phyloP scores from a whole-genome alignment of 1,140 invertebrate genomes.

The Leptonema lineaticorne region DNA sequence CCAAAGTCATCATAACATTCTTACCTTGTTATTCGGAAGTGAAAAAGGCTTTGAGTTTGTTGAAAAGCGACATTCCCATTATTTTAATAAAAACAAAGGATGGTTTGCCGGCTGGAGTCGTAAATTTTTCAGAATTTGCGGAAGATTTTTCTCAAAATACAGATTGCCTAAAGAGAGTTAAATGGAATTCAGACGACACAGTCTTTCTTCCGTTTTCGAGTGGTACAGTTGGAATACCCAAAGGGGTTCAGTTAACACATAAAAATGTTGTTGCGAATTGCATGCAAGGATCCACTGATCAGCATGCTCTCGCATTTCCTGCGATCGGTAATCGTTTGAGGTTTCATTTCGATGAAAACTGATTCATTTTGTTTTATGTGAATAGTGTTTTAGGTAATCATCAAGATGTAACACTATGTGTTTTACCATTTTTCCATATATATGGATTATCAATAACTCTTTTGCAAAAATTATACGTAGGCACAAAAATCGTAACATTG shows the following conservation, averaged over 20 bases:
- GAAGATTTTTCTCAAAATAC: slow-evolving; percentile 52
- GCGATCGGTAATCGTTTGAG: slow-evolving; percentile 45
- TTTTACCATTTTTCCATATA: slow-evolving; percentile 85
- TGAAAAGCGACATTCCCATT: slow-evolving; percentile 56
- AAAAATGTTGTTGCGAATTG: slow-evolving; percentile 61
- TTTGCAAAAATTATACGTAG: slow-evolving; percentile 60
- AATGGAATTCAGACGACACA: slow-evolving; percentile 52
- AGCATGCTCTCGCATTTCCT: slow-evolving; percentile 44
- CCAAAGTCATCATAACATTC: slow-evolving; percentile 69
- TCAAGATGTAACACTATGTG: slow-evolving; percentile 60
- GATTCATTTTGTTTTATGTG: too few relatives aligned
- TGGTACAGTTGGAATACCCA: slow-evolving; percentile 86
- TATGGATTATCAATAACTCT: slow-evolving; percentile 69
- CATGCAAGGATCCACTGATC: slow-evolving; percentile 49
- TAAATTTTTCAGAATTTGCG: slow-evolving; percentile 60
- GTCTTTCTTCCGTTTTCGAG: slow-evolving; percentile 71
- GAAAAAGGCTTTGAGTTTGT: slow-evolving; percentile 50
- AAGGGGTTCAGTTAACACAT: slow-evolving; percentile 83
- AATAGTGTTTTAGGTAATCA: too few relatives aligned
- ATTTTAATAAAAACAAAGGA: slow-evolving; percentile 55
- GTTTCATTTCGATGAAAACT: too few relatives aligned
- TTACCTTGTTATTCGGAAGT: slow-evolving; percentile 55
- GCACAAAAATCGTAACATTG: slow-evolving; percentile 69
- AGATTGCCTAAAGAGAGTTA: slow-evolving; percentile 50
- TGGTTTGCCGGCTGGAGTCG: slow-evolving; percentile 53